Evolutionary conservation across 2,113 vertebrate species (phyloP).

Genomic region (Hylia prasina): DNA sequence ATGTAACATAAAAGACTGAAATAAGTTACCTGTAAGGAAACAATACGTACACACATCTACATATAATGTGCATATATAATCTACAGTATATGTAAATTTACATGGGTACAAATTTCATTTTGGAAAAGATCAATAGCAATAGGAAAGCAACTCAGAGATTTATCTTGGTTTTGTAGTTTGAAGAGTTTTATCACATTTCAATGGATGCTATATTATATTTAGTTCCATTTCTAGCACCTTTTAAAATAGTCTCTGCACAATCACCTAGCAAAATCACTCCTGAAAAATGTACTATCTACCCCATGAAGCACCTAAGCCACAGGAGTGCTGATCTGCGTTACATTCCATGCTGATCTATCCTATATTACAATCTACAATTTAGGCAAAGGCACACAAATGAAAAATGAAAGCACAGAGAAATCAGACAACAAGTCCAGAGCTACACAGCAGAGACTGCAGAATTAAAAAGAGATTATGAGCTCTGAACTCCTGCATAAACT

Average conservation of each 20-base stretch:
- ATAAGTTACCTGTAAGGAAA: background rate
- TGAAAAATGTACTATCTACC: background rate
- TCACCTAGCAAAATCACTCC: background rate
- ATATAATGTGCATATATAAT: background rate
- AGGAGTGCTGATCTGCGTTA: background rate
- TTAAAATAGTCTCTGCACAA: background rate
- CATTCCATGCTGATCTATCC: background rate
- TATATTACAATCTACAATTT: background rate
- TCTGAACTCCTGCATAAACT: background rate
- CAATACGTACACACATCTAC: background rate
- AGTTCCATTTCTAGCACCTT: background rate
- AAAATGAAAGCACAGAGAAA: background rate
- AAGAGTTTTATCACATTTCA: background rate
- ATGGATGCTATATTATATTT: background rate
- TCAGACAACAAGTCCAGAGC: background rate
- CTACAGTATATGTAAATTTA: background rate
- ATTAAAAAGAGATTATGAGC: background rate
- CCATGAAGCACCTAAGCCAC: background rate
- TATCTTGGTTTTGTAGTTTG: background rate
- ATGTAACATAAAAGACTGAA: background rate
- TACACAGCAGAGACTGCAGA: background rate
- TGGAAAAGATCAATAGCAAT: background rate
- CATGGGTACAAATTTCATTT: background rate
- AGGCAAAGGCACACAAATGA: background rate
- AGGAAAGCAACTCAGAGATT: background rate